Percentiles rank a stretch among this genome's conserved stretches.
Conservation (phyloP, 1,140 invertebrate genomes). For the Rhyzopertha dominica region DNA sequence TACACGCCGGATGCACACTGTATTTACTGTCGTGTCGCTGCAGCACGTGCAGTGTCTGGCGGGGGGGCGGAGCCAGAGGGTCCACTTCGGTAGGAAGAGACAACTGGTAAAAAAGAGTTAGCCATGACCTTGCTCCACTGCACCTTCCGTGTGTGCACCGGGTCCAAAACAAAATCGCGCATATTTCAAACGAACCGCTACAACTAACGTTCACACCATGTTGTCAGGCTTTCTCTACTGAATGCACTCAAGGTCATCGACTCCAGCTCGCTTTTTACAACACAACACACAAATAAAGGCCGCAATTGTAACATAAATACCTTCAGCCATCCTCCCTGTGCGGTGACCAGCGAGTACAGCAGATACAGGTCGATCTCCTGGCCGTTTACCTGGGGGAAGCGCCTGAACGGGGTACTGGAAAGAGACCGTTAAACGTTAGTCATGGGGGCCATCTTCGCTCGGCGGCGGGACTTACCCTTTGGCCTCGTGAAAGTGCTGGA, state of each 20-base stretch:
- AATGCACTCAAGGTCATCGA: neutral
- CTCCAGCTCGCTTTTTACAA: neutral
- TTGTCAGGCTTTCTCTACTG: too few relatives aligned
- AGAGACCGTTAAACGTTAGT: constrained; percentile 33
- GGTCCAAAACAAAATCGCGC: neutral
- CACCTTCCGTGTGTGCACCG: neutral
- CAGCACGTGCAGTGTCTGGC: too few relatives aligned
- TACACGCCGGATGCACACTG: too few relatives aligned
- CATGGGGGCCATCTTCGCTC: too few relatives aligned
- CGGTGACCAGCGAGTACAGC: constrained; percentile 85
- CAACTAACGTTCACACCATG: constrained; percentile 10
- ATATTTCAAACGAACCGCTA: too few relatives aligned
- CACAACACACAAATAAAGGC: constrained; percentile 1
- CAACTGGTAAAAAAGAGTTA: too few relatives aligned
- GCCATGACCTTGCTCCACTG: constrained; percentile 29
- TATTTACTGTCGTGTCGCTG: too few relatives aligned
- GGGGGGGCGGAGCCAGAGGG: too few relatives aligned
- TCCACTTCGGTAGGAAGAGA: too few relatives aligned
- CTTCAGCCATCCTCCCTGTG: constrained; percentile 87
- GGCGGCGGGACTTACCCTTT: constrained; percentile 61
- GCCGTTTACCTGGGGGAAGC: constrained; percentile 76
- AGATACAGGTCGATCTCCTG: constrained; percentile 86
- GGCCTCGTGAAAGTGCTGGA: constrained; percentile 68
- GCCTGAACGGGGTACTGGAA: constrained; percentile 71
- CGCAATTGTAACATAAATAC: constrained; percentile 53